phyloP scores from a whole-genome alignment of 2,888 invertebrate genomes.

The Sinhomidia bicolor region DNA sequence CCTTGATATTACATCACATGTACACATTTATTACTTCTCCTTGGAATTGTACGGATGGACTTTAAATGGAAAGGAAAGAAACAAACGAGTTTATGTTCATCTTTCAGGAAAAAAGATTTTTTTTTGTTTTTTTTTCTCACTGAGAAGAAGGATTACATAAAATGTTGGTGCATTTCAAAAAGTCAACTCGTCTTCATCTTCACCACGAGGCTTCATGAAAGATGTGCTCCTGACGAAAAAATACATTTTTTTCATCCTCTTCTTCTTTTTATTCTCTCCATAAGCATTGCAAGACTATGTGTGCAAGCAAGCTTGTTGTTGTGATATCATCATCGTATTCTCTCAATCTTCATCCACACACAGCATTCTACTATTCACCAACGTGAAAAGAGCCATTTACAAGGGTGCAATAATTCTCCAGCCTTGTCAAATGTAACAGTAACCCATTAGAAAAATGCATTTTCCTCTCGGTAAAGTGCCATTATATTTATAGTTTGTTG shows the following conservation, averaged over 20 bases:
- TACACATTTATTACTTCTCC: conserved; percentile 5
- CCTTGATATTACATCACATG: no score
- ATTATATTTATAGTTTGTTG: conserved; percentile 68
- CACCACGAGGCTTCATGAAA: neutral
- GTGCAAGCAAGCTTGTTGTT: no score
- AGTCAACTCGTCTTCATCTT: conserved; percentile 23
- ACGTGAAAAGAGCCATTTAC: conserved; percentile 70
- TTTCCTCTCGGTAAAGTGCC: conserved; percentile 46
- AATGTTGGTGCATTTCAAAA: conserved; percentile 41
- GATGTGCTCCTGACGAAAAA: neutral
- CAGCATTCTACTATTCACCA: conserved; percentile 9
- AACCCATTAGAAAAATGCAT: conserved; percentile 74
- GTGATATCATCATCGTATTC: neutral
- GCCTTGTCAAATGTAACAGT: conserved; percentile 73
- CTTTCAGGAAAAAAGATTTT: neutral
- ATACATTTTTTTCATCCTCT: neutral
- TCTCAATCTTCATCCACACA: neutral
- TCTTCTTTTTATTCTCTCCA: no score
- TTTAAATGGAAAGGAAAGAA: conserved; percentile 36
- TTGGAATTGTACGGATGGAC: neutral
- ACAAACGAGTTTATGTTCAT: conserved; percentile 7
- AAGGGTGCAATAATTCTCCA: conserved; percentile 73
- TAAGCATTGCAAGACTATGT: no score
- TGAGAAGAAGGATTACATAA: conserved; percentile 15
- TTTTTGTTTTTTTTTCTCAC: neutral